Conservation (phyloP, 2,888 invertebrate species). For the Buathra laborator region DNA sequence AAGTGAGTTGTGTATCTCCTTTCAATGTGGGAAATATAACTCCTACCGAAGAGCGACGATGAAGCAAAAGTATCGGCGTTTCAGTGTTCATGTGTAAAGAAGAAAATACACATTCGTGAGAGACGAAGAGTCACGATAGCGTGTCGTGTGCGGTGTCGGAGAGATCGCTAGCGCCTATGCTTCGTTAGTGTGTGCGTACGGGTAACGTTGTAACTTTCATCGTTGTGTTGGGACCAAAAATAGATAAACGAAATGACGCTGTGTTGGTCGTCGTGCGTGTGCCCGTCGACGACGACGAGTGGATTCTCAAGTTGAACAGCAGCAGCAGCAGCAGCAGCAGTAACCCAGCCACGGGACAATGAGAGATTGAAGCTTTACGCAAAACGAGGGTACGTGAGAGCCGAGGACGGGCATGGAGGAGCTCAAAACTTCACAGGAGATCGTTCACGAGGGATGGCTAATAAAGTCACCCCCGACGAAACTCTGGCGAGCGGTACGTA, state of each 20-base stretch:
- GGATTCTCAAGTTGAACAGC: conserved; percentile 48
- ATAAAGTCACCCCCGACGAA: conserved; percentile 98
- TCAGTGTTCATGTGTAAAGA: not conserved
- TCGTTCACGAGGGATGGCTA: conserved; percentile 96
- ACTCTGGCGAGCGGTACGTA: conserved; percentile 97
- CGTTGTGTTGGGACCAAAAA: conserved; percentile 74
- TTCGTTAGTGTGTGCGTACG: not conserved
- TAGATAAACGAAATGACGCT: conserved; percentile 75
- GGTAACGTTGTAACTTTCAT: conserved; percentile 1
- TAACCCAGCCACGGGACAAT: conserved; percentile 58
- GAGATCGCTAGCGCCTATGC: not conserved
- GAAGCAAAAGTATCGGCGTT: not conserved
- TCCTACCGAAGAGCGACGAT: not conserved
- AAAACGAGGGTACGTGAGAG: conserved; percentile 35
- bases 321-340: conserved; percentile 22
- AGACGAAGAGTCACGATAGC: conserved; percentile 22
- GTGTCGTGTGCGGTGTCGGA: conserved; percentile 36
- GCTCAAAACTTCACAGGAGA: conserved; percentile 88
- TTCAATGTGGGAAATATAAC: conserved; percentile 13
- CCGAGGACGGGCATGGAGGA: conserved; percentile 78
- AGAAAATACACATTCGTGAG: not conserved
- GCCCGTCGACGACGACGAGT: conserved; percentile 44
- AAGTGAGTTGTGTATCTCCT: not conserved
- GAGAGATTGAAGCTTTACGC: conserved; percentile 65
- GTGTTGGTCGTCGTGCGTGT: conserved; percentile 52